phyloP scores from a whole-genome alignment of 2,113 vertebrate species.

The Puffinus mauretanicus region DNA sequence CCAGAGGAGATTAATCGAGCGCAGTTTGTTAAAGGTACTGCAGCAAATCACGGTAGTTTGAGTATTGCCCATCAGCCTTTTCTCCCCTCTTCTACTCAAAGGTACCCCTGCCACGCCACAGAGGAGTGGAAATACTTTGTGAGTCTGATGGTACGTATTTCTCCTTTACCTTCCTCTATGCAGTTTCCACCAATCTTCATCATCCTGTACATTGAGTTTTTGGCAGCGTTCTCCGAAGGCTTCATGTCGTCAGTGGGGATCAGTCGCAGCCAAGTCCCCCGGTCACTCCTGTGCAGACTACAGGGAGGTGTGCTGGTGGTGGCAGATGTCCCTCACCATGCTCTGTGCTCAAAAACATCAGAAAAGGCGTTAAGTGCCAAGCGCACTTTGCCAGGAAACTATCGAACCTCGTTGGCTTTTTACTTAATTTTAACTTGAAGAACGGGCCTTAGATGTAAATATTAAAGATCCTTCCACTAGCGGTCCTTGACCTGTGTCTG shows the following conservation, averaged over 20 bases:
- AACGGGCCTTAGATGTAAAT: neutral
- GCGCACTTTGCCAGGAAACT: rapidly evolving
- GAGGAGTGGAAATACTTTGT: neutral
- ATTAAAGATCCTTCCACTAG: neutral
- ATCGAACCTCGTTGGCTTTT: neutral
- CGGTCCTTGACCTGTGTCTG: neutral
- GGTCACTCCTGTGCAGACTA: neutral
- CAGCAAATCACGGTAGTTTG: neutral
- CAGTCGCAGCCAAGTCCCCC: neutral
- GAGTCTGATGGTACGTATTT: rapidly evolving
- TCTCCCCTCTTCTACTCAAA: neutral
- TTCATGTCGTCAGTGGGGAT: neutral
- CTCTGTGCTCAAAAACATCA: neutral
- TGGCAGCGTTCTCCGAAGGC: neutral
- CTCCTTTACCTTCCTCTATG: neutral
- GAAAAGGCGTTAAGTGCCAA: neutral
- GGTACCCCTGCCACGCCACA: neutral
- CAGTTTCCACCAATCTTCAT: neutral
- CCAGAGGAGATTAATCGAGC: neutral
- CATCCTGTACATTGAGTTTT: neutral
- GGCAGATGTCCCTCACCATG: neutral
- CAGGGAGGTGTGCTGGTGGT: neutral
- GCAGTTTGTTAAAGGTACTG: neutral
- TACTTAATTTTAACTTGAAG: neutral
- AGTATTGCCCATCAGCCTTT: neutral